These are phyloP conservation scores for Epistrophe grossulariae DNA, from an alignment of 2,888 invertebrate species.

Conservation along the genomic window DNA sequence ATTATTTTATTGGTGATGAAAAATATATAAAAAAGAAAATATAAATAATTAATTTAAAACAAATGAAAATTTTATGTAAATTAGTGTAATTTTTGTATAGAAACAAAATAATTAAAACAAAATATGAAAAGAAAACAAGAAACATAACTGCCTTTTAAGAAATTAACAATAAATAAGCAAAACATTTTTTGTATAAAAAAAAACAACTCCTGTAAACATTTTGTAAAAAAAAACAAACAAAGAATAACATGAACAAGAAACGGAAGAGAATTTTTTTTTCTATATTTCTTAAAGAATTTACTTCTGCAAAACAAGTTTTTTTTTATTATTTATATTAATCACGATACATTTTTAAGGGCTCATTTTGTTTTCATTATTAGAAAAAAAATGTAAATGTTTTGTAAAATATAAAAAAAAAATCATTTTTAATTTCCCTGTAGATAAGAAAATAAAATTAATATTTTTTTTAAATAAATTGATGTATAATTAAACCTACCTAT, in stretches of 20 bases:
- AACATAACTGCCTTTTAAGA: constrained; percentile 75
- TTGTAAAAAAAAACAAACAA: constrained; percentile 57
- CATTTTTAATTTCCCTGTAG: constrained; percentile 55
- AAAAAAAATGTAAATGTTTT: constrained; percentile 61
- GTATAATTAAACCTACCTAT: not conserved
- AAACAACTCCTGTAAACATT: constrained; percentile 61
- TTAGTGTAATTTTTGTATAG: constrained; percentile 75
- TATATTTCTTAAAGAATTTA: constrained; percentile 30
- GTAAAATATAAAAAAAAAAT: constrained; percentile 49
- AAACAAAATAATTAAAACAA: constrained; percentile 50
- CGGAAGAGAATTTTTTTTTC: constrained; percentile 30
- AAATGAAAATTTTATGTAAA: constrained; percentile 66
- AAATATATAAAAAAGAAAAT: not conserved
- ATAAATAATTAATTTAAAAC: constrained; percentile 29
- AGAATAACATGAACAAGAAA: constrained; percentile 24
- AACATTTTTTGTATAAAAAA: constrained; percentile 73
- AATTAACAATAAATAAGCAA: constrained; percentile 70
- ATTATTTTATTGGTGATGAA: constrained; percentile 25
- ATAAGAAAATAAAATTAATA: constrained; percentile 31
- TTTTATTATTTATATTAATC: not conserved
- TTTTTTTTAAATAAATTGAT: not conserved
- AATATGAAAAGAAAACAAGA: constrained; percentile 53
- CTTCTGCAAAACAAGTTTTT: constrained; percentile 55
- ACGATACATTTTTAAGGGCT: constrained; percentile 28
- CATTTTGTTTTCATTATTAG: constrained; percentile 51